Conservation (phyloP, 2,113 vertebrate genomes). For the Taxidea taxus region DNA sequence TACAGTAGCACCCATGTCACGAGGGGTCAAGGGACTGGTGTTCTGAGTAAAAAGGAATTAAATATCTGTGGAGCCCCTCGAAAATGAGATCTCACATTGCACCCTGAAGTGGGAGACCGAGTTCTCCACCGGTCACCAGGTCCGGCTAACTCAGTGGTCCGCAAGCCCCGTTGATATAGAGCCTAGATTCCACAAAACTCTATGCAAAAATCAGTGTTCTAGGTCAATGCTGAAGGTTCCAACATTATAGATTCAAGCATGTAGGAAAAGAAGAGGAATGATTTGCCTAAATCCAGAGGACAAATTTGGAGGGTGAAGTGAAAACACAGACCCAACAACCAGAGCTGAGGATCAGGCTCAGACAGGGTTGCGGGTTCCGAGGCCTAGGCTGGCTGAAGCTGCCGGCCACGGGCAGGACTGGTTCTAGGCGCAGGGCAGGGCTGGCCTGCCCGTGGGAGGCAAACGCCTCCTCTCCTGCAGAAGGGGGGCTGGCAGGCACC, state of each 20-base stretch:
- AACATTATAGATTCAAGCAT: not conserved
- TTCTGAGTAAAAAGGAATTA: not conserved
- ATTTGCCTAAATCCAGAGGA: not conserved
- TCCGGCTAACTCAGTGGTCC: too few species aligned
- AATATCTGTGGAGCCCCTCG: not conserved
- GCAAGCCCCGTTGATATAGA: not conserved
- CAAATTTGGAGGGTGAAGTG: not conserved
- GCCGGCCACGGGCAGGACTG: not conserved
- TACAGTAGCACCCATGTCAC: not conserved
- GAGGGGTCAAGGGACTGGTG: not conserved
- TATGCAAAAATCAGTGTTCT: not conserved
- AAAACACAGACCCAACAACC: not conserved
- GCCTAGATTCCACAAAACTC: not conserved
- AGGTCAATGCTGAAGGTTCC: not conserved
- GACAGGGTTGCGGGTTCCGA: accelerated
- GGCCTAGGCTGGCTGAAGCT: not conserved
- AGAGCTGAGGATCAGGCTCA: not conserved
- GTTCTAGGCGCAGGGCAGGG: not conserved
- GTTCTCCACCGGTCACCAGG: too few species aligned
- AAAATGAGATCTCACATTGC: not conserved
- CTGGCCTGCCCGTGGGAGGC: not conserved
- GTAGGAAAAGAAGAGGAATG: not conserved
- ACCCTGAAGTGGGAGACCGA: not conserved
- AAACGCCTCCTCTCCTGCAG: not conserved
- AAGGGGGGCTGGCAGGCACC: too few species aligned